Conservation (phyloP, 2,797 vertebrate species). For the Microctenopoma stevenorrisi region DNA sequence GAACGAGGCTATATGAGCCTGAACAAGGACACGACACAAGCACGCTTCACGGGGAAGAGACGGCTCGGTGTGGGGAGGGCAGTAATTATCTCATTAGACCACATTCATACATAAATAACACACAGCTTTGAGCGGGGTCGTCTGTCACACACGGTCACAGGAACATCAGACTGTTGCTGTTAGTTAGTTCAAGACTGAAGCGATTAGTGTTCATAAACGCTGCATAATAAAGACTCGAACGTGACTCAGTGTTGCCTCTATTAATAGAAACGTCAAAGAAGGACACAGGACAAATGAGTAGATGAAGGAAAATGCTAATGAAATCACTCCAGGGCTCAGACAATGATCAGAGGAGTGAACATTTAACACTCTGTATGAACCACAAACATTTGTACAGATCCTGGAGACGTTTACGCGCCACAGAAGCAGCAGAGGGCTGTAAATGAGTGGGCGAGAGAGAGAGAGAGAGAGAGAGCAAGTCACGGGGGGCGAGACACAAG, state of each 20-base stretch:
- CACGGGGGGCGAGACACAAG: slow-evolving; percentile 44
- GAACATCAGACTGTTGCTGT: not conserved
- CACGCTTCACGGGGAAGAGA: slow-evolving; percentile 19
- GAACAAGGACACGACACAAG: slow-evolving; percentile 23
- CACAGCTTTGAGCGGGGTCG: not conserved
- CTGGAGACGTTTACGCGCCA: slow-evolving; percentile 15
- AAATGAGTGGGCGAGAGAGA: slow-evolving; percentile 37
- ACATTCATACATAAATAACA: slow-evolving; percentile 25
- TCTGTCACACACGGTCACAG: not conserved
- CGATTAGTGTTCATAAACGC: too few relatives aligned
- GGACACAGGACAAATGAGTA: not conserved
- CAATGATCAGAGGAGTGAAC: not conserved
- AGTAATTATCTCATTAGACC: slow-evolving; percentile 23
- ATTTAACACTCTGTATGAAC: too few relatives aligned
- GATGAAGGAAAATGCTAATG: not conserved
- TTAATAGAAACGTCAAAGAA: not conserved
- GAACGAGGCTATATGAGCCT: slow-evolving; percentile 40
- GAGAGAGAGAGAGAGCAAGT: slow-evolving; percentile 52
- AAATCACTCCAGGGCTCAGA: not conserved
- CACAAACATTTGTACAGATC: not conserved
- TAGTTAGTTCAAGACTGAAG: not conserved
- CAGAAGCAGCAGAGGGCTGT: slow-evolving; percentile 4
- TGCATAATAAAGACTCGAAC: too few relatives aligned
- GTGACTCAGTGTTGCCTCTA: too few relatives aligned
- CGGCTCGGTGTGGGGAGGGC: slow-evolving; percentile 5